Percentiles rank a stretch among this genome's conserved stretches.
These are phyloP conservation scores for Campoplex capitator DNA, from an alignment of 2,888 invertebrate genomes.

Conservation along the genomic window DNA sequence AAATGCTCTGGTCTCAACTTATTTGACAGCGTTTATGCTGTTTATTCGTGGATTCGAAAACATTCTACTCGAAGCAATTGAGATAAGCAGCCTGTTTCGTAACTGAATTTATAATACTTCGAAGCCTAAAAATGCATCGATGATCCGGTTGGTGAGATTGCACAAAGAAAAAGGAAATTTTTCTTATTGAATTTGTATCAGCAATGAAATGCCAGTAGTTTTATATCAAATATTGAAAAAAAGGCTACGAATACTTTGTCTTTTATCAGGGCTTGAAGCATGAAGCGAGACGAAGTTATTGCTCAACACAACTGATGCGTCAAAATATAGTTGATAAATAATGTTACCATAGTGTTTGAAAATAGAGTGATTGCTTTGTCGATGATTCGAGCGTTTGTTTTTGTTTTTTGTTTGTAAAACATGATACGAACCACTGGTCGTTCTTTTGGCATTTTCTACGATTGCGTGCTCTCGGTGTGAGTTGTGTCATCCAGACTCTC, in stretches of 20 bases:
- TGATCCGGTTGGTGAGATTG: too few species aligned
- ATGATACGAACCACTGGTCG: slow-evolving; percentile 83
- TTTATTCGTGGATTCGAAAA: too few species aligned
- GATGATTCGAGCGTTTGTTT: background rate
- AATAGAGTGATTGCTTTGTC: slow-evolving; percentile 2
- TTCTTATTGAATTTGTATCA: background rate
- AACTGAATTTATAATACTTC: too few species aligned
- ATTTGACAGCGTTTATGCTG: too few species aligned
- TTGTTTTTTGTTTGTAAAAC: slow-evolving; percentile 53
- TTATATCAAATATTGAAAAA: background rate
- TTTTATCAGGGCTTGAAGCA: background rate
- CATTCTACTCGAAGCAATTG: too few species aligned
- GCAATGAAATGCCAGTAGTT: background rate
- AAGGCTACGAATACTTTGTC: background rate
- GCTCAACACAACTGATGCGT: background rate
- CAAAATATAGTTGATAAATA: slow-evolving; percentile 1
- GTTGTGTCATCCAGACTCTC: slow-evolving; percentile 82
- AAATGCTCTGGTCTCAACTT: too few species aligned
- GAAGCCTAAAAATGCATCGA: too few species aligned
- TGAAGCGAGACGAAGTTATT: slow-evolving; percentile 23
- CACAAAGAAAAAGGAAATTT: background rate
- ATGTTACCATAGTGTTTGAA: background rate
- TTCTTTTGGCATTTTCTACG: slow-evolving; percentile 84
- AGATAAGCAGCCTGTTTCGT: too few species aligned
- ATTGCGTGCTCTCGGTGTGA: slow-evolving; percentile 82